Evolutionary conservation across 2,888 invertebrate species (phyloP).

Genomic region (Eretmocerus hayati): DNA sequence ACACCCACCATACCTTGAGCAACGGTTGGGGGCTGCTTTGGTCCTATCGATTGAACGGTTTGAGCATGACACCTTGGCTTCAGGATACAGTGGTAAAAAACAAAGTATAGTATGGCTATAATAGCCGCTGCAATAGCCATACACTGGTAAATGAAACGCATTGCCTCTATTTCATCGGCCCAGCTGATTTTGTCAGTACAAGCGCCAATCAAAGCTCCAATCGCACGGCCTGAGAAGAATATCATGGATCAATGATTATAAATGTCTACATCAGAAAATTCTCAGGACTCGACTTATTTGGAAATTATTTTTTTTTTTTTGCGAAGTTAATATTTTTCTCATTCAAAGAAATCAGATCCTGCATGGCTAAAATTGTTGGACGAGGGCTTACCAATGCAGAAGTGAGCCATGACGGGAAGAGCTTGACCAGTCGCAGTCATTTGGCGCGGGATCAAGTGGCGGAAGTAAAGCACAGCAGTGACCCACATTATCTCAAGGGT

Average conservation of each 20-base stretch:
- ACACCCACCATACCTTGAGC: conserved; percentile 62
- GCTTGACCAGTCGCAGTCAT: conserved; percentile 74
- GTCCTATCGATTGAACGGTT: conserved; percentile 50
- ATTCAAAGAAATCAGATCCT: too few species aligned
- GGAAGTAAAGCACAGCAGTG: conserved; percentile 70
- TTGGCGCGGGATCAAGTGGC: conserved; percentile 72
- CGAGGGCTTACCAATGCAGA: conserved; percentile 57
- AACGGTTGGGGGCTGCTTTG: conserved; percentile 58
- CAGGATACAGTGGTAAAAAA: conserved; percentile 66
- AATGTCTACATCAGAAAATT: too few species aligned
- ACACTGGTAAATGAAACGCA: conserved; percentile 54
- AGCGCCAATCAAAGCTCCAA: conserved; percentile 61
- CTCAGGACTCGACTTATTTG: too few species aligned
- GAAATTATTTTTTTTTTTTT: too few species aligned
- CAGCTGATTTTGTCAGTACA: conserved; percentile 46
- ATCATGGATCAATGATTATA: background rate
- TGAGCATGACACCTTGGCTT: conserved; percentile 66
- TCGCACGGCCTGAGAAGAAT: conserved; percentile 56
- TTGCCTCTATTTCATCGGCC: conserved; percentile 46
- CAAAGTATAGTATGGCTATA: conserved; percentile 62
- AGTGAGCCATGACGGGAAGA: conserved; percentile 70
- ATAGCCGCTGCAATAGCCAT: conserved; percentile 62
- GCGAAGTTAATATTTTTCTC: too few species aligned
- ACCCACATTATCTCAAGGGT: conserved; percentile 74
- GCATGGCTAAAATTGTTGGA: too few species aligned